phyloP scores from a whole-genome alignment of 2,113 vertebrate species.

The Neogale vison region DNA sequence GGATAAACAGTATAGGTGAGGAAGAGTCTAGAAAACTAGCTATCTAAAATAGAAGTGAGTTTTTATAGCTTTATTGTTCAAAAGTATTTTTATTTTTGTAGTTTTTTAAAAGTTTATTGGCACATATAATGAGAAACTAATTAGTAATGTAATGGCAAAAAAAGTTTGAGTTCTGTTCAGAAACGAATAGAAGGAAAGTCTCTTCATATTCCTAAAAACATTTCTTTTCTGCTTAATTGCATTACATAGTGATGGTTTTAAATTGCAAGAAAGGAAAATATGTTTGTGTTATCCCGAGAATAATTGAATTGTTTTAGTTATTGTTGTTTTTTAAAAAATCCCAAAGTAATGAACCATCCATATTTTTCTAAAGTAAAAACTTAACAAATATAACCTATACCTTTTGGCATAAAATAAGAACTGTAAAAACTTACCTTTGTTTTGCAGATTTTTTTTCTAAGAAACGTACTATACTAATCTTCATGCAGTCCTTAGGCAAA shows the following conservation, averaged over 20 bases:
- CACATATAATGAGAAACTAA: constrained; percentile 23
- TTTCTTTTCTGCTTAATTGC: constrained; percentile 40
- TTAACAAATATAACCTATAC: background rate
- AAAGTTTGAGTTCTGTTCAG: constrained; percentile 27
- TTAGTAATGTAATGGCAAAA: constrained; percentile 26
- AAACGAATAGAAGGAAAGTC: background rate
- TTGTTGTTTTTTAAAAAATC: background rate
- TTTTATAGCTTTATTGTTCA: constrained; percentile 33
- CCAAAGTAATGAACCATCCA: background rate
- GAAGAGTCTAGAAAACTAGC: background rate
- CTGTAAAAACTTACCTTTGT: background rate
- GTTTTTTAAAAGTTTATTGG: background rate
- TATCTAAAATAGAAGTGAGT: background rate
- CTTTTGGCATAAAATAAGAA: background rate
- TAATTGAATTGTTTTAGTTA: constrained; percentile 35
- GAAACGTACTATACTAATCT: background rate
- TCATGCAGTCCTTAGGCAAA: background rate
- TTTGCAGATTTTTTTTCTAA: background rate
- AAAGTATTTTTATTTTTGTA: constrained; percentile 32
- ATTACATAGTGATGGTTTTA: constrained; percentile 37
- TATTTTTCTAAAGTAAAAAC: constrained; percentile 29
- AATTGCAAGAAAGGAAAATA: constrained; percentile 33
- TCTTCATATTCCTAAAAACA: background rate
- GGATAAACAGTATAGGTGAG: background rate
- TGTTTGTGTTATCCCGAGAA: constrained; percentile 21